These are phyloP conservation scores for Brachionus plicatilis DNA, from an alignment of 1,140 invertebrate genomes.

Conservation along the genomic window DNA sequence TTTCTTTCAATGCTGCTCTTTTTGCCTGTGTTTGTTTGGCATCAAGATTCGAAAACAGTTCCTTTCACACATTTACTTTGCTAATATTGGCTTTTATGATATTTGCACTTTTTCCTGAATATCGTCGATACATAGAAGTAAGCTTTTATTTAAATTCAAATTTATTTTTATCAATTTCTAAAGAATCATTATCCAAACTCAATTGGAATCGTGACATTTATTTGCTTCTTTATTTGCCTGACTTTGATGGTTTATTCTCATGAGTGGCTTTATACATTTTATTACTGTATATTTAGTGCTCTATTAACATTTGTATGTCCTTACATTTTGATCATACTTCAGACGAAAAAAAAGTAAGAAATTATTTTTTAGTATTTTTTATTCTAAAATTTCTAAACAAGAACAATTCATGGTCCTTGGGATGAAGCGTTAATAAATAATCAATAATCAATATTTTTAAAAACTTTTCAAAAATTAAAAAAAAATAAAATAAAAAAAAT, in stretches of 20 bases:
- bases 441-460: background rate
- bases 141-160: slow-evolving; percentile 41
- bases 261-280: slow-evolving; percentile 52
- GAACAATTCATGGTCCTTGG: slow-evolving; percentile 39
- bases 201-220: slow-evolving; percentile 34
- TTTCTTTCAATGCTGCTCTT: slow-evolving; percentile 78
- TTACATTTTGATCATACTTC: slow-evolving; percentile 69
- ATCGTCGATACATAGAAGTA: slow-evolving; percentile 63
- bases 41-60: slow-evolving; percentile 70
- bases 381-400: background rate
- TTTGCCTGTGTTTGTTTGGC: slow-evolving; percentile 88
- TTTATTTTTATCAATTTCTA: background rate
- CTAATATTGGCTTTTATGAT: slow-evolving; percentile 75
- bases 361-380: slow-evolving; percentile 41
- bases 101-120: slow-evolving; percentile 79
- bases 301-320: slow-evolving; percentile 65
- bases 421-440: slow-evolving; percentile 20
- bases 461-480: background rate
- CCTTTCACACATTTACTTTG: slow-evolving; percentile 78
- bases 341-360: slow-evolving; percentile 70
- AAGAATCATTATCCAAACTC: background rate
- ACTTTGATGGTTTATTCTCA: slow-evolving; percentile 42
- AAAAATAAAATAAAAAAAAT: background rate
- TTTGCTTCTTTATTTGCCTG: slow-evolving; percentile 45
- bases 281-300: slow-evolving; percentile 56